These are phyloP conservation scores for Macquaria ambigua DNA, from an alignment of 2,113 vertebrate species.

Conservation along the genomic window DNA sequence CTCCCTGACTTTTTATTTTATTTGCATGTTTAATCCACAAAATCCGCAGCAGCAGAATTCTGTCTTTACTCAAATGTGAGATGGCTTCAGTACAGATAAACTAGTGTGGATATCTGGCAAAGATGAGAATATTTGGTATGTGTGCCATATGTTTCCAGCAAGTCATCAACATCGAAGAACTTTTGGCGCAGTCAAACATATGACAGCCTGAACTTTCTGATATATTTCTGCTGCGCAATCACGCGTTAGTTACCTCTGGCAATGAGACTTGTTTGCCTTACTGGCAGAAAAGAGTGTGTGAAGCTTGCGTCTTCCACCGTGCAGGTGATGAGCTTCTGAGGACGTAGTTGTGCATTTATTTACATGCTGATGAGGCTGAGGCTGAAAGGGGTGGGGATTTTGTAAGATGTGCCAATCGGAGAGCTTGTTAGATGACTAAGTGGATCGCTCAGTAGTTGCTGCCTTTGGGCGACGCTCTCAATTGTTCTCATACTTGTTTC, in stretches of 20 bases:
- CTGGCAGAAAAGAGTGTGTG: slow-evolving; percentile 37
- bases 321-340: slow-evolving; percentile 55
- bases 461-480: slow-evolving; percentile 35
- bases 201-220: slow-evolving; percentile 35
- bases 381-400: slow-evolving; percentile 39
- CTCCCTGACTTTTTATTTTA: not conserved
- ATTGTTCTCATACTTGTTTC: slow-evolving; percentile 45
- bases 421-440: slow-evolving; percentile 47
- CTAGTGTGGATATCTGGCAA: not conserved
- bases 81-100: not conserved
- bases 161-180: slow-evolving; percentile 7
- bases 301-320: slow-evolving; percentile 20
- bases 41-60: slow-evolving; percentile 29
- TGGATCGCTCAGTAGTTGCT: slow-evolving; percentile 39
- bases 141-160: slow-evolving; percentile 21
- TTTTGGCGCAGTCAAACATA: slow-evolving; percentile 31
- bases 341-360: slow-evolving; percentile 39
- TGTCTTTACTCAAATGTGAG: not conserved
- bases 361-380: slow-evolving; percentile 49
- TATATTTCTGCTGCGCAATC: slow-evolving; percentile 45
- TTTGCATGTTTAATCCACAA: not conserved
- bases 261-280: slow-evolving; percentile 27
- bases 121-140: not conserved
- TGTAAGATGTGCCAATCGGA: slow-evolving; percentile 54
- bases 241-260: slow-evolving; percentile 40